Base-by-base conservation (phyloP, 1,140 invertebrate genomes). In the Tribolium castaneum region DNA sequence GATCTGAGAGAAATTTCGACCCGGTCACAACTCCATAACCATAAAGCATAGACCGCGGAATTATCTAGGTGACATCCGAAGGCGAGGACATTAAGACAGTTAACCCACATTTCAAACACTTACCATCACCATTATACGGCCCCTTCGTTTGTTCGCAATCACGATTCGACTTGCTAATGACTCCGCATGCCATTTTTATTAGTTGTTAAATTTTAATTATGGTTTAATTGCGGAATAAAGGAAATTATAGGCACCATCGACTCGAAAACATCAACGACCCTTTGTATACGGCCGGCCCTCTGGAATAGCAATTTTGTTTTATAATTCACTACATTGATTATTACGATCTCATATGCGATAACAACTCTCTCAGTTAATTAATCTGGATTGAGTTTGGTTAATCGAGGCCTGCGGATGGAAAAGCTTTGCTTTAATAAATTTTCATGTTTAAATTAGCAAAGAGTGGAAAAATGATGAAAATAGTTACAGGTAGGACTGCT, bases 311-410 rank as follows among this genome's bases (percentile, higher is more conserved):
- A 66, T 66, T 35, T 66, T 66, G 59, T 66, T 66, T 30, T 35
- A 66, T 66, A 6, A 66, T 66, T 66, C 59, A 66, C 59, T 35
- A 66, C 59, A 66, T 35, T 66, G 59, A 66, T 66, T 66, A 66
- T 66, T 66, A 66, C 30, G 59, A 30, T 35, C 30, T n/a, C 59
- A 66, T 66, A 66, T 66, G 59, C 14, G 59, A 66, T 66, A 66
- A 14, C 30, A 35, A 14, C 30, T 66, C 59, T 66, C 59, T 13
- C 59, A 66, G 59, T 66, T 66, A 66, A 66, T 66, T 66, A 66
- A 66, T 35, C 59, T 66, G n/a, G 59, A 66, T 66, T 66, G 30
- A 66, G 59, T 35, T 25, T 34, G 25, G 59, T 35, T 66, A 35
- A 35, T 66, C 30, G 59, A 66, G 13, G 13, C 54, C 54, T 22